These are phyloP conservation scores for Rhinichthys osculus DNA, from an alignment of 2,797 vertebrate species.

Conservation along the genomic window DNA sequence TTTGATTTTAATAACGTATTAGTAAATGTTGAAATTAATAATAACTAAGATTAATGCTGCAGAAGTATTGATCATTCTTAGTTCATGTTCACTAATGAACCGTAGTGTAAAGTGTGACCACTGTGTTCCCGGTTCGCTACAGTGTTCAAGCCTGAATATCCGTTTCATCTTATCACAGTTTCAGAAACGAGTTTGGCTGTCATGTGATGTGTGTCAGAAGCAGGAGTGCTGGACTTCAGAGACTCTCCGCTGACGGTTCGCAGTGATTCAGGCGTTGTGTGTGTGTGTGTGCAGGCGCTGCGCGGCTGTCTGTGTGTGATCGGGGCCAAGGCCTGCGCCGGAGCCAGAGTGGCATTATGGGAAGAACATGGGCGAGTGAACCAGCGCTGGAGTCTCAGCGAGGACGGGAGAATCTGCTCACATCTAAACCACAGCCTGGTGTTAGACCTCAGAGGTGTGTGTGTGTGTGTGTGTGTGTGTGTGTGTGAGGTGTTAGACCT, in stretches of 20 bases:
- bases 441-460: constrained; percentile 84
- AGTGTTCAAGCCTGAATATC: no score
- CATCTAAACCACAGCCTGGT: constrained; percentile 81
- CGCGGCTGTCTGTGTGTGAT: constrained; percentile 84
- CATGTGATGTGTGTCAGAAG: background rate
- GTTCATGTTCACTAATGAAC: no score
- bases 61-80: no score
- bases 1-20: no score
- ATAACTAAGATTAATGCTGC: no score
- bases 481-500: no score
- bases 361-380: constrained; percentile 79
- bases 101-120: no score
- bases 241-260: background rate
- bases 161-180: background rate
- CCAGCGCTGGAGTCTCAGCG: constrained; percentile 84
- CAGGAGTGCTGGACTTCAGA: background rate
- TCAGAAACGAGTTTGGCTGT: no score
- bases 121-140: no score
- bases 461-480: background rate
- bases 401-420: constrained; percentile 82
- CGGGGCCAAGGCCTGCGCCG: constrained; percentile 79
- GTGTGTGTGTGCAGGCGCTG: constrained; percentile 70
- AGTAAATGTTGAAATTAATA: no score
- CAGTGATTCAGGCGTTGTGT: background rate
- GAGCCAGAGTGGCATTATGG: constrained; percentile 85